These are phyloP conservation scores for Pyralis farinalis DNA, from an alignment of 2,888 invertebrate species.

Conservation along the genomic window DNA sequence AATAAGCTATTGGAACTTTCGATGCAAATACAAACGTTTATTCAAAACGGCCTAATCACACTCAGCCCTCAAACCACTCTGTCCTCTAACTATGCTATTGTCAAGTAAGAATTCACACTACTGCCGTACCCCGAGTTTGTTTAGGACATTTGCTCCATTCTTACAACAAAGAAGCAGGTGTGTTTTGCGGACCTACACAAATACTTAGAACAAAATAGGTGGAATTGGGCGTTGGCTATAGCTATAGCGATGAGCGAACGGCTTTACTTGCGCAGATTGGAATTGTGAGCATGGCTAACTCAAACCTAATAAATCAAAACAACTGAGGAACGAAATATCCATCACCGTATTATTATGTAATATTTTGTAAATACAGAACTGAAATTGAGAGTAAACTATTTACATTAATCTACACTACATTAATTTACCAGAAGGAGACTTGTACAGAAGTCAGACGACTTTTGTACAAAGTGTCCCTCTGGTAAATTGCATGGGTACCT, in stretches of 20 bases:
- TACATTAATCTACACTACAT: no score
- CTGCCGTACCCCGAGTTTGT: conserved; percentile 18
- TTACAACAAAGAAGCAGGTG: conserved; percentile 42
- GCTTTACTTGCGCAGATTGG: no score
- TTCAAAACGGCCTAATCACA: not conserved
- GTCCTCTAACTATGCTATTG: conserved; percentile 11
- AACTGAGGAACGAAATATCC: no score
- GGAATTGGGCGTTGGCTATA: conserved; percentile 9
- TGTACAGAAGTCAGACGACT: no score
- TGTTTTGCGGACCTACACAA: conserved; percentile 34
- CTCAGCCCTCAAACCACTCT: conserved; percentile 1
- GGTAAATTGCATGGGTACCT: no score
- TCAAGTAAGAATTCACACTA: conserved; percentile 16
- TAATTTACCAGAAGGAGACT: no score
- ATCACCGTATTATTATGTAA: no score
- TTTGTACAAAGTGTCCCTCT: no score
- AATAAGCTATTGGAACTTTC: not conserved
- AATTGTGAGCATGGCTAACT: no score
- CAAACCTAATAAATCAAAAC: no score
- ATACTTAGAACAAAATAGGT: conserved; percentile 34
- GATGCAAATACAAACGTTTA: not conserved
- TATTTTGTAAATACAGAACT: no score
- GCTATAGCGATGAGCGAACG: conserved; percentile 2
- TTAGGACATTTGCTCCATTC: conserved; percentile 35
- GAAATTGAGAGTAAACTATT: no score